A percentile compares a stretch with the other conserved stretches of the same genome.
Conservation (phyloP, 2,888 invertebrate species). For the Latheticus oryzae region DNA sequence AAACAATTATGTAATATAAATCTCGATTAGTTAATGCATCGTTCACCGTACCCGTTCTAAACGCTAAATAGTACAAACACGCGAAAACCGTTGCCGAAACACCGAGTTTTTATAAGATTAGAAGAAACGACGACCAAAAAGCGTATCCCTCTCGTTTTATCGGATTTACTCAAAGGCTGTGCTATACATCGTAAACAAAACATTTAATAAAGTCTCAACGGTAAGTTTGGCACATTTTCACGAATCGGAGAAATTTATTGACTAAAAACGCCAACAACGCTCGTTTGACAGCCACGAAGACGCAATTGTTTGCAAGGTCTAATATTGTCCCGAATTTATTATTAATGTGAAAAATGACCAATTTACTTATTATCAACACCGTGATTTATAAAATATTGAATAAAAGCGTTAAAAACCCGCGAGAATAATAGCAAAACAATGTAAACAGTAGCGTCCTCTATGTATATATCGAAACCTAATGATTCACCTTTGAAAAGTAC, state of each 20-base stretch:
- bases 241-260: slow-evolving; percentile 14
- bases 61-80: slow-evolving; percentile 64
- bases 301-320: slow-evolving; percentile 22
- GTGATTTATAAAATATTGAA: too few species aligned
- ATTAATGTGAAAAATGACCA: too few species aligned
- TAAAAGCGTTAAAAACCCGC: too few species aligned
- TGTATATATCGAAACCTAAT: too few species aligned
- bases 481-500: too few species aligned
- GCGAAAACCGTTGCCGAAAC: slow-evolving; percentile 62
- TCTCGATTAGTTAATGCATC: slow-evolving; percentile 59
- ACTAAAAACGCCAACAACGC: slow-evolving; percentile 26
- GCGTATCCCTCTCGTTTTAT: slow-evolving; percentile 51
- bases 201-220: slow-evolving; percentile 47
- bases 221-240: slow-evolving; percentile 46
- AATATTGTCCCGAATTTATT: too few species aligned
- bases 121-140: slow-evolving; percentile 53
- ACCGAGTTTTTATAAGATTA: slow-evolving; percentile 41
- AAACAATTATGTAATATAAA: slow-evolving; percentile 65
- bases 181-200: slow-evolving; percentile 58
- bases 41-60: slow-evolving; percentile 62
- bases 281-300: slow-evolving; percentile 27
- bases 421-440: too few species aligned
- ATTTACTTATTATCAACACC: too few species aligned
- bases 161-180: slow-evolving; percentile 59
- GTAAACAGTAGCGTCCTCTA: too few species aligned